Evolutionary conservation across 2,797 vertebrate genomes (phyloP).

Genomic region (Leucoraja ocellata): DNA sequence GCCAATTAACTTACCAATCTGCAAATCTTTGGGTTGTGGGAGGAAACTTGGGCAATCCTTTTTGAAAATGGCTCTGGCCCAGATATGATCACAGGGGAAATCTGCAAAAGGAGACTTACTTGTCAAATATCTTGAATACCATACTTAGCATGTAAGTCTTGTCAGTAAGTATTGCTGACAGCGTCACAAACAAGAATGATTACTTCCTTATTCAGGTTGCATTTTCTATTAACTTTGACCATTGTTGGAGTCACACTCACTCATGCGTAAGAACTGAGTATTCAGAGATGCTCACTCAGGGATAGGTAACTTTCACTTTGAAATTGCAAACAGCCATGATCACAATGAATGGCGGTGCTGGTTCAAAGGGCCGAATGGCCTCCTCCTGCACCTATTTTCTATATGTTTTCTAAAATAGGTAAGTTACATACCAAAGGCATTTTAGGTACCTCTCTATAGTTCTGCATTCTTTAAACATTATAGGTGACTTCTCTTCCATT

Average conservation of each 20-base stretch:
- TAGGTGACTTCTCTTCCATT: neutral
- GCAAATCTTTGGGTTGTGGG: no score
- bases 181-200: neutral
- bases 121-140: neutral
- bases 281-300: neutral
- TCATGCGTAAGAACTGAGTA: no score
- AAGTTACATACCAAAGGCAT: neutral
- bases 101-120: neutral
- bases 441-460: neutral
- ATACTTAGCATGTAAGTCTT: neutral
- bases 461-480: neutral
- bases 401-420: no score
- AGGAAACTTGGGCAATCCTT: no score
- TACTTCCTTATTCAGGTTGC: neutral
- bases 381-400: no score
- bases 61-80: no score
- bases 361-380: no score
- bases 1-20: no score
- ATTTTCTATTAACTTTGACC: neutral
- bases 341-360: no score
- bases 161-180: neutral
- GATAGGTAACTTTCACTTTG: neutral
- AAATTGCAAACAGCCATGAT: no score
- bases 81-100: no score
- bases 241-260: no score